phyloP scores from a whole-genome alignment of 2,113 vertebrate genomes.

The Fulmarus glacialis region DNA sequence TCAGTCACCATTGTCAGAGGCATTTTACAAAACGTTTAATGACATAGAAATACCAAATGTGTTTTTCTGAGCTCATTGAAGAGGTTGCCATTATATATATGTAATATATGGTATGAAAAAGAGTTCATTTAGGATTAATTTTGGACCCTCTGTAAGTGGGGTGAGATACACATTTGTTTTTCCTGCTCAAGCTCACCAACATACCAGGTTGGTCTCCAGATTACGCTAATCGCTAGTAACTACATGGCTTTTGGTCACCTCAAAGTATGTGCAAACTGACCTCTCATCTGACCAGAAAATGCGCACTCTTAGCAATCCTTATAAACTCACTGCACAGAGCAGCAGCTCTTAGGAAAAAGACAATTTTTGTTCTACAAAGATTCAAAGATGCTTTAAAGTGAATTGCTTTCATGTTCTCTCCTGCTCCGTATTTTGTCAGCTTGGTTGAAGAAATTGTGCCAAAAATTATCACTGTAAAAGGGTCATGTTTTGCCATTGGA shows the following conservation, averaged over 20 bases:
- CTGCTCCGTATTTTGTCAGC: background rate
- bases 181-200: background rate
- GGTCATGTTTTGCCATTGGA: background rate
- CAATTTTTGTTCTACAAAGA: background rate
- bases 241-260: background rate
- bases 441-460: background rate
- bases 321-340: background rate
- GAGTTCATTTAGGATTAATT: background rate
- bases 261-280: background rate
- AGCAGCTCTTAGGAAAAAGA: background rate
- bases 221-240: background rate
- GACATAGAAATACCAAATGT: background rate
- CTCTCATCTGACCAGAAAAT: background rate
- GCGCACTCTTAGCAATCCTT: fast-evolving
- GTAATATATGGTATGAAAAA: background rate
- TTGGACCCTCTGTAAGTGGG: background rate
- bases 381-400: background rate
- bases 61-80: background rate
- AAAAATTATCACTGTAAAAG: background rate
- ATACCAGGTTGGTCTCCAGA: background rate
- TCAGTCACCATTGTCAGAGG: background rate
- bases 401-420: background rate
- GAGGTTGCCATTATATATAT: fast-evolving
- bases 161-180: background rate
- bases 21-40: background rate